Base-by-base conservation (phyloP, 2,113 vertebrate genomes). In the Tyto alba region DNA sequence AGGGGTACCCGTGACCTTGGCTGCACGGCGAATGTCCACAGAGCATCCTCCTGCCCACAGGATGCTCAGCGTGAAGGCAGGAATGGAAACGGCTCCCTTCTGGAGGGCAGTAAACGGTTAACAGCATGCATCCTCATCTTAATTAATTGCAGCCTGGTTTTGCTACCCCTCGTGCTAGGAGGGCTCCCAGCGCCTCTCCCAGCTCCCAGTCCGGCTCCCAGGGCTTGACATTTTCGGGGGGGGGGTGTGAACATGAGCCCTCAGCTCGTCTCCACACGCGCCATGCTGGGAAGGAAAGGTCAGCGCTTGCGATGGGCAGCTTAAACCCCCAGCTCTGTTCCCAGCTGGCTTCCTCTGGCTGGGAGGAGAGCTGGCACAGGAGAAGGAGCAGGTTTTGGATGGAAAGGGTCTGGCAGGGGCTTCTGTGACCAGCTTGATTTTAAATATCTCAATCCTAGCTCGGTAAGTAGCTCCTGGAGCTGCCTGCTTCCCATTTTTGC, bases 271-370 rank as follows among this genome's bases (percentile, higher is more conserved):
- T 78, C 76, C 29, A 13, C 1, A 0, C 3, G 1, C 4, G 0
- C 85, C 6, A 4, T 81, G 75, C 77, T 90, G 95, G 82, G 93
- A 90, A 55, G 90, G 77, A 96, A 97, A 97, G 95, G 95, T 96
- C 93, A 96, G 80, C 1, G 0, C 45, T 57, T 41, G 62, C 11
- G 5, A 68, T 2, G 4, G 71, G 78, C 73, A 81, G 74, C 94
- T 84, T 16, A n/a, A 88, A 47, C 26, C n/a, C 73, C 13, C 38
- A 4, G 79, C 67, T 81, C 50, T 5, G 4, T 52, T 89, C 63
- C 87, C 6, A 2, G 26, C 41, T 36, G 36, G 32, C 17, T 75
- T 56, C 62, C 25, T 75, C 29, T 34, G 52, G 62, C 63, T 77
- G 52, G 59, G 67, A 80, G 72, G 25, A 72, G 78, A 75, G 78